These are phyloP conservation scores for Eulemur albifrons DNA, from an alignment of 2,797 vertebrate genomes.

Conservation along the genomic window DNA sequence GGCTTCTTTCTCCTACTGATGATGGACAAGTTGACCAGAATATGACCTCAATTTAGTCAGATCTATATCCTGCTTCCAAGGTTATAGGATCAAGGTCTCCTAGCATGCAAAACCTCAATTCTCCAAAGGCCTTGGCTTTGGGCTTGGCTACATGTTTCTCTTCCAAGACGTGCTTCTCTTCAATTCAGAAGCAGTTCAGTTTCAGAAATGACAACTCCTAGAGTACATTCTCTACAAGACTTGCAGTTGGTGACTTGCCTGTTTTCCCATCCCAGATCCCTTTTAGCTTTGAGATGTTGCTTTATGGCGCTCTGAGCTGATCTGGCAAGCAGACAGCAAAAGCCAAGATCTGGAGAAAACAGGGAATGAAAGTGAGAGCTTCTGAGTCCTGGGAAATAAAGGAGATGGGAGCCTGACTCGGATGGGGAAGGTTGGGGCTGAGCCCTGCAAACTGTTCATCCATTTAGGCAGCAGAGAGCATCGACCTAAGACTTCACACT, in stretches of 20 bases:
- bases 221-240: too few species aligned
- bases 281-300: not conserved
- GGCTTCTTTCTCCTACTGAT: not conserved
- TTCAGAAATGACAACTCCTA: not conserved
- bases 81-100: not conserved
- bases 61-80: not conserved
- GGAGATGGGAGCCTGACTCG: too few species aligned
- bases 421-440: too few species aligned
- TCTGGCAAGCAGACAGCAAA: not conserved
- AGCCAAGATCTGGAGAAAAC: not conserved
- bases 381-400: not conserved
- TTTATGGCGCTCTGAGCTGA: not conserved
- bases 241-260: not conserved
- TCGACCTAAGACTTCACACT: not conserved
- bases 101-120: not conserved
- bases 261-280: not conserved
- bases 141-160: not conserved
- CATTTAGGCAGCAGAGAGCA: not conserved
- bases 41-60: not conserved
- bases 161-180: not conserved
- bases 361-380: not conserved
- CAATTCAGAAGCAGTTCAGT: not conserved
- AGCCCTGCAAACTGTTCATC: rapidly evolving
- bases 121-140: not conserved
- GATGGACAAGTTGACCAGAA: not conserved